phyloP scores from a whole-genome alignment of 2,888 invertebrate species.

The Liodrosophila aerea region DNA sequence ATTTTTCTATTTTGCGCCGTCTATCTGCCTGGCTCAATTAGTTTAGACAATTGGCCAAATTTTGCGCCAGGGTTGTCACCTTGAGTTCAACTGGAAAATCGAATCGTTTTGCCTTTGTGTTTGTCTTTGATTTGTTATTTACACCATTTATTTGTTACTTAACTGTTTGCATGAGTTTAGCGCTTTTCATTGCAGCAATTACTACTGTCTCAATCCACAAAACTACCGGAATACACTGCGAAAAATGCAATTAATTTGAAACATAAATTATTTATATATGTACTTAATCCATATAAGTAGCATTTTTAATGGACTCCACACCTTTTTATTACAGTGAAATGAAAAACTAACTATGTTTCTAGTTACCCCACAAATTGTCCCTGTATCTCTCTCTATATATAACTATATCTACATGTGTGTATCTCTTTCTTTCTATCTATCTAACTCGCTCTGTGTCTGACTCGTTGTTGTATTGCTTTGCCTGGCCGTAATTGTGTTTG shows the following conservation, averaged over 20 bases:
- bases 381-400: conserved; percentile 8
- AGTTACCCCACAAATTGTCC: background rate
- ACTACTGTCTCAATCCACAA: background rate
- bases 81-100: conserved; percentile 8
- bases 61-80: conserved; percentile 20
- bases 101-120: conserved; percentile 5
- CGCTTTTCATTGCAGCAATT: conserved; percentile 22
- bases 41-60: conserved; percentile 47
- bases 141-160: conserved; percentile 11
- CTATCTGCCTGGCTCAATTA: conserved; percentile 42
- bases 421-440: conserved; percentile 24
- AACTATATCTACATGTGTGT: conserved; percentile 15
- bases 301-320: too few species aligned
- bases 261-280: too few species aligned
- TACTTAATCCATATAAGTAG: too few species aligned
- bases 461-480: conserved; percentile 82
- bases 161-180: conserved; percentile 35
- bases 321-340: background rate
- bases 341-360: background rate
- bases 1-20: too few species aligned
- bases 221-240: too few species aligned
- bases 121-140: conserved; percentile 14
- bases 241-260: too few species aligned
- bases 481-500: conserved; percentile 80
- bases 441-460: conserved; percentile 31